Evolutionary conservation across 2,113 vertebrate species (phyloP).

Genomic region (Uria aalge): DNA sequence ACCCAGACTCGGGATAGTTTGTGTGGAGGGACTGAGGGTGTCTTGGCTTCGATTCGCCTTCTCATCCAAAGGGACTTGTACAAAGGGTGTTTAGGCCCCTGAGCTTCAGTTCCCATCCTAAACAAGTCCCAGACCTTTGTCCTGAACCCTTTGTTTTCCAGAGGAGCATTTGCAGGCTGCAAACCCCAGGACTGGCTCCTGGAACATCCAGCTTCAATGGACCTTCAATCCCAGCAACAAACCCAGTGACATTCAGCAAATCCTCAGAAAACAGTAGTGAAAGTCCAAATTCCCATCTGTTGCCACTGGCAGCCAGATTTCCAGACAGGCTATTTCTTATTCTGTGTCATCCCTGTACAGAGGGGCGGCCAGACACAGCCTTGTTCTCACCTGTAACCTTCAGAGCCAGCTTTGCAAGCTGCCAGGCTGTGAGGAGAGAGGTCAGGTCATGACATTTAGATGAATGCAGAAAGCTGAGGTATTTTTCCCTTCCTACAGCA

Average conservation of each 20-base stretch:
- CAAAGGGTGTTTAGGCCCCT: neutral
- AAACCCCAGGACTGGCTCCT: neutral
- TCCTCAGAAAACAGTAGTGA: neutral
- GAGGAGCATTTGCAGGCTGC: neutral
- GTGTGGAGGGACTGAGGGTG: neutral
- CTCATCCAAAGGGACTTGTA: neutral
- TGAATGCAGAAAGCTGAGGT: neutral
- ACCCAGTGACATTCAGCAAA: fast-evolving
- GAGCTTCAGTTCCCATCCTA: neutral
- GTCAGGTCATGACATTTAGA: neutral
- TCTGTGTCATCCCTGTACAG: neutral
- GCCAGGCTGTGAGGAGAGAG: neutral
- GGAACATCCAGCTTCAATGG: neutral
- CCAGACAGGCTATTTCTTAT: neutral
- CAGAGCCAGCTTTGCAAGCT: neutral
- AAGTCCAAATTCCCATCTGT: neutral
- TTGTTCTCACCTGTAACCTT: neutral
- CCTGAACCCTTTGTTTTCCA: neutral
- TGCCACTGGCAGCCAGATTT: neutral
- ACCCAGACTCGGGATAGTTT: fast-evolving
- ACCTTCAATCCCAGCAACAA: neutral
- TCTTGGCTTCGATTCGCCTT: neutral
- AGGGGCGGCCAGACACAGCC: neutral
- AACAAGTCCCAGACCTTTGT: neutral
- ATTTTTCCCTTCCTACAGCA: neutral